phyloP scores from a whole-genome alignment of 2,797 vertebrate genomes.

The Sebastes iracundus region DNA sequence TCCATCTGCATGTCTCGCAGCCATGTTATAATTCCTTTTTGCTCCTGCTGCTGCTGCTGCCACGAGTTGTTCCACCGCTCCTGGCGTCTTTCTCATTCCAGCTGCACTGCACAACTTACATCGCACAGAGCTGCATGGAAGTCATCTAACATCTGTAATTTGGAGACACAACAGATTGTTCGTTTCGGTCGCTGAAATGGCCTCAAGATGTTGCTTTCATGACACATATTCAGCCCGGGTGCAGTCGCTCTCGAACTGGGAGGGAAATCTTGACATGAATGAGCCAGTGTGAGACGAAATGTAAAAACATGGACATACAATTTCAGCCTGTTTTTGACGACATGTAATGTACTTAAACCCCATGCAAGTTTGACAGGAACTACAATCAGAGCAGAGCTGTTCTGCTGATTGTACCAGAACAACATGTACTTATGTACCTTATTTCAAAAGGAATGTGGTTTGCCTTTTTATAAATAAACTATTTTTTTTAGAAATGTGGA shows the following conservation, averaged over 20 bases:
- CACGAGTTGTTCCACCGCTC: constrained; percentile 39
- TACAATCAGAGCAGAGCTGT: not conserved
- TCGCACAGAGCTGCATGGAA: constrained; percentile 11
- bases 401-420: not conserved
- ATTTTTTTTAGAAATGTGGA: not conserved
- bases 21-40: constrained; percentile 48
- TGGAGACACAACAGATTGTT: constrained; percentile 33
- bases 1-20: constrained; percentile 59
- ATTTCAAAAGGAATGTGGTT: not conserved
- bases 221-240: constrained; percentile 5
- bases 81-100: constrained; percentile 15
- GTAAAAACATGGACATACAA: not conserved
- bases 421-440: not conserved
- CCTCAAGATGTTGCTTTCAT: constrained; percentile 38
- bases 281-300: not conserved
- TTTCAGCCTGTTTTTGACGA: not conserved
- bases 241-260: constrained; percentile 7
- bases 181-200: constrained; percentile 24
- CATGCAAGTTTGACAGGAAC: not conserved
- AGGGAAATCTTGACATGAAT: not conserved
- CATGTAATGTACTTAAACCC: not conserved
- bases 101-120: constrained; percentile 23
- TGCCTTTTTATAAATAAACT: not conserved
- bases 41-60: constrained; percentile 27
- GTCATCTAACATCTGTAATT: constrained; percentile 50